A percentile compares a stretch with the other conserved stretches of the same genome.
Evolutionary conservation across 1,140 invertebrate genomes (phyloP).

Genomic region (Bombus affinis): DNA sequence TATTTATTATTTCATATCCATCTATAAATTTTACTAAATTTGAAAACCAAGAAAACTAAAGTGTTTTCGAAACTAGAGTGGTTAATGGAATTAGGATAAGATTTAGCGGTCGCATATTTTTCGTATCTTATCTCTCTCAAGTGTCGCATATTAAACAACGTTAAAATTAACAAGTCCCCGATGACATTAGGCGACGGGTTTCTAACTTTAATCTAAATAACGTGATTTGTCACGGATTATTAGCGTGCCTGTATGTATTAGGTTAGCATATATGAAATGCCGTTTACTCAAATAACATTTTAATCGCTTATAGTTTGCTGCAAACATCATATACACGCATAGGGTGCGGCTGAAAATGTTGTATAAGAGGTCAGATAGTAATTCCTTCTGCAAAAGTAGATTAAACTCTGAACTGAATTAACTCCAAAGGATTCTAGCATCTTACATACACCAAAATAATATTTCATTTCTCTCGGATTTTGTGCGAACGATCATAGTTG

Average conservation of each 20-base stretch:
- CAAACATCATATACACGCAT: not conserved
- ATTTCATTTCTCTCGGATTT: not conserved
- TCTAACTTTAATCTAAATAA: conserved; percentile 21
- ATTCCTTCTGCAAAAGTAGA: not conserved
- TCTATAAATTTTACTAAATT: not conserved
- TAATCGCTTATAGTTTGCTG: not conserved
- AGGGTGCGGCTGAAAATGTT: not conserved
- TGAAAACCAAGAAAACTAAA: not conserved
- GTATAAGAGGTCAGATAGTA: not conserved
- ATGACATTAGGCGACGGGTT: conserved; percentile 27
- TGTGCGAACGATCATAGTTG: not conserved
- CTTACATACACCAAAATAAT: not conserved
- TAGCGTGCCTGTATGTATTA: conserved; percentile 6
- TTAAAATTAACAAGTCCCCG: not conserved
- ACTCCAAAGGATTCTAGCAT: no score
- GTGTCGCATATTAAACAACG: not conserved
- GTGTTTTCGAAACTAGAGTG: not conserved
- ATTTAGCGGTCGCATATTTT: conserved; percentile 7
- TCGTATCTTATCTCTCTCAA: not conserved
- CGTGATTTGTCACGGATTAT: conserved; percentile 20
- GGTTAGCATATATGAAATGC: not conserved
- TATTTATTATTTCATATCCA: not conserved
- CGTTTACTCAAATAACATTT: not conserved
- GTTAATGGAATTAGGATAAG: not conserved
- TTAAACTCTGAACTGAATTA: not conserved